phyloP scores from a whole-genome alignment of 2,113 vertebrate species.

The Hippocampus zosterae region DNA sequence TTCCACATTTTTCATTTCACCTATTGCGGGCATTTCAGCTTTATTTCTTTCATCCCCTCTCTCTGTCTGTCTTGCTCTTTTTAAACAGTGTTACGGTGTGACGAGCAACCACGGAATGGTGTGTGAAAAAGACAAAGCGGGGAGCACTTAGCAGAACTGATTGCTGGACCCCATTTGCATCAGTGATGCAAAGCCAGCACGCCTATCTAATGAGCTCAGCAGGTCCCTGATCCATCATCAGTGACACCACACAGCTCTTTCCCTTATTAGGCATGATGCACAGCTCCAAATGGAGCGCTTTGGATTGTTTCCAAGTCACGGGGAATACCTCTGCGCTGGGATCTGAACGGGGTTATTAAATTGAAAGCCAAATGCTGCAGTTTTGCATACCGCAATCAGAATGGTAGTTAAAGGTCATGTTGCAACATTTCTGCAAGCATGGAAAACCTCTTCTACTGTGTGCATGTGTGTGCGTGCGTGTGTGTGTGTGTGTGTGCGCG shows the following conservation, averaged over 20 bases:
- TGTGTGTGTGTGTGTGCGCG: too few relatives aligned
- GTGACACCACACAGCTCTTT: slow-evolving; percentile 77
- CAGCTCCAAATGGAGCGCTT: slow-evolving; percentile 68
- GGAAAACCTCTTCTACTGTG: not conserved
- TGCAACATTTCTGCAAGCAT: not conserved
- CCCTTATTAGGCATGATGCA: slow-evolving; percentile 76
- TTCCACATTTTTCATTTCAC: not conserved
- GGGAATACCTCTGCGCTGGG: slow-evolving; percentile 11
- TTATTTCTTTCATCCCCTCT: not conserved
- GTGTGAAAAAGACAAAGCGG: slow-evolving; percentile 36
- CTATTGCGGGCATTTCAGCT: not conserved
- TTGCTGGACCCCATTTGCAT: slow-evolving; percentile 77
- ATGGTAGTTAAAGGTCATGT: not conserved
- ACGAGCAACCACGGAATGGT: not conserved
- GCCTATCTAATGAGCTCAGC: slow-evolving; percentile 87
- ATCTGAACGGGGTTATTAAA: not conserved
- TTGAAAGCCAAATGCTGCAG: not conserved
- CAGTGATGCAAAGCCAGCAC: slow-evolving; percentile 79
- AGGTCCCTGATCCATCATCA: slow-evolving; percentile 90
- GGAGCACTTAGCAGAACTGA: slow-evolving; percentile 86
- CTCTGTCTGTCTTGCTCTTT: not conserved
- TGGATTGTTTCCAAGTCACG: slow-evolving; percentile 56
- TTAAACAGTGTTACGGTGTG: not conserved
- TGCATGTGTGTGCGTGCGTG: too few relatives aligned
- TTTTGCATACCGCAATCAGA: slow-evolving; percentile 2